Conservation (phyloP, 2,888 invertebrate genomes). For the Actias luna region DNA sequence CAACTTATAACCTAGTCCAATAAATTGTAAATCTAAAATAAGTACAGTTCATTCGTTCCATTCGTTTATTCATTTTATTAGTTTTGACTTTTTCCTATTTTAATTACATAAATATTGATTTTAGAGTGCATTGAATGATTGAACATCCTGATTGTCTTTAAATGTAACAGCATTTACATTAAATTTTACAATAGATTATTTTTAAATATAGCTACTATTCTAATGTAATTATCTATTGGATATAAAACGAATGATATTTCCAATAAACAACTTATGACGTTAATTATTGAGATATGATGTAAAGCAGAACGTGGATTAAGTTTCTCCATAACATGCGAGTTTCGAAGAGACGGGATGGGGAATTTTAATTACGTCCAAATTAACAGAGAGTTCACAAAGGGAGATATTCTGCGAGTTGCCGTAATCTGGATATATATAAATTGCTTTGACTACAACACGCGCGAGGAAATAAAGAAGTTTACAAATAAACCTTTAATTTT, state of each 20-base stretch:
- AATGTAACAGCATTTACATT: too few species aligned
- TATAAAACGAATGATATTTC: neutral
- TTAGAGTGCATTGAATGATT: too few species aligned
- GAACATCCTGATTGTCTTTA: too few species aligned
- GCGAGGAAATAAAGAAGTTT: neutral
- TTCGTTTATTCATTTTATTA: too few species aligned
- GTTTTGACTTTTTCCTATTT: too few species aligned
- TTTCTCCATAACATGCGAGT: constrained; percentile 5
- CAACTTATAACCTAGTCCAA: too few species aligned
- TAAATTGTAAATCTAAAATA: too few species aligned
- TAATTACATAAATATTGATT: too few species aligned
- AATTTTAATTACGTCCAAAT: constrained; percentile 15
- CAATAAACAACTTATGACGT: constrained; percentile 11
- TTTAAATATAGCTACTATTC: neutral
- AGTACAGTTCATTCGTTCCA: too few species aligned
- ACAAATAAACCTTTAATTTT: neutral
- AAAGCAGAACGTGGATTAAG: neutral
- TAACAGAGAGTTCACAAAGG: constrained; percentile 2
- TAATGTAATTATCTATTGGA: neutral
- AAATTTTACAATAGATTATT: too few species aligned
- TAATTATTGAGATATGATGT: constrained; percentile 1
- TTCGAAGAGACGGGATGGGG: constrained; percentile 4
- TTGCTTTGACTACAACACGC: neutral
- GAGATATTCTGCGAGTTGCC: neutral
- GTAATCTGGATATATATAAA: neutral